These are phyloP conservation scores for Hiodon alosoides DNA, from an alignment of 2,113 vertebrate species.

Conservation along the genomic window DNA sequence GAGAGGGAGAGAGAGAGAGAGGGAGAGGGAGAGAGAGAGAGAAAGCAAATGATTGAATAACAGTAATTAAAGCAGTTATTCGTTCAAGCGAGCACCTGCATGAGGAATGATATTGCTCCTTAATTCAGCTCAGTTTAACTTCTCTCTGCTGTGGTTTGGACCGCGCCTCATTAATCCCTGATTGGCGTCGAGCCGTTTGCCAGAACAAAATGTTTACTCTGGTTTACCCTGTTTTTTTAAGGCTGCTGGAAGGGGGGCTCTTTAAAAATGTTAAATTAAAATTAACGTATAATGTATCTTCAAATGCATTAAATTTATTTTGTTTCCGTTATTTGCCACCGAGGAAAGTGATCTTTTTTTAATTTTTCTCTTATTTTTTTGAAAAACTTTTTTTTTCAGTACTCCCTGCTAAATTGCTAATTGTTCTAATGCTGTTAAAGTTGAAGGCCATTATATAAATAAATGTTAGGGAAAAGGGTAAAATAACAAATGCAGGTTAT, in stretches of 20 bases:
- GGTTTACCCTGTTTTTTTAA: slow-evolving; percentile 56
- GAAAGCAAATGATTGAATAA: slow-evolving; percentile 96
- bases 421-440: neutral
- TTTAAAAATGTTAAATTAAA: slow-evolving; percentile 41
- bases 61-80: slow-evolving; percentile 99
- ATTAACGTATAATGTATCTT: slow-evolving; percentile 26
- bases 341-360: slow-evolving; percentile 5
- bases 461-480: no score
- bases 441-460: neutral
- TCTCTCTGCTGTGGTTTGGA: slow-evolving; percentile 66
- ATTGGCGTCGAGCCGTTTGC: slow-evolving; percentile 70
- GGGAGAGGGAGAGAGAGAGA: slow-evolving; percentile 49
- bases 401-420: neutral
- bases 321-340: slow-evolving; percentile 21
- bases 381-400: neutral
- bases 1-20: slow-evolving; percentile 23
- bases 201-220: slow-evolving; percentile 71
- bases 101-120: slow-evolving; percentile 72
- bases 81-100: slow-evolving; percentile 94
- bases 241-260: slow-evolving; percentile 45
- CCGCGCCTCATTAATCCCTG: slow-evolving; percentile 74
- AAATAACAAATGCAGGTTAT: no score
- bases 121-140: slow-evolving; percentile 76
- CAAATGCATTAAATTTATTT: slow-evolving; percentile 22
- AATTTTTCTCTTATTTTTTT: slow-evolving; percentile 1